phyloP scores from a whole-genome alignment of 1,140 invertebrate genomes.

The Heliconius himera region DNA sequence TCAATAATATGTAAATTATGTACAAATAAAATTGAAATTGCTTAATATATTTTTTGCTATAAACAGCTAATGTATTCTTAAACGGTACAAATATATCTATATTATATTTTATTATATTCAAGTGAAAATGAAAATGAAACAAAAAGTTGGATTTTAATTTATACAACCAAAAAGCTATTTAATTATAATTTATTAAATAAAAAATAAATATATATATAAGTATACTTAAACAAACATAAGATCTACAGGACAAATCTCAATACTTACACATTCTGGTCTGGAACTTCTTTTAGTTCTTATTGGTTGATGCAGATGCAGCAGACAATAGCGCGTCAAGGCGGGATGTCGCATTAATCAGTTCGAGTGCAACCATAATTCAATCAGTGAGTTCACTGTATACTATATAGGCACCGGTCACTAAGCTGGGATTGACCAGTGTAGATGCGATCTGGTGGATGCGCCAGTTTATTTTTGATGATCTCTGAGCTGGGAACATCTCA shows the following conservation, averaged over 20 bases:
- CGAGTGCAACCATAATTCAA: slow-evolving; percentile 77
- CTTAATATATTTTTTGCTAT: too few species aligned
- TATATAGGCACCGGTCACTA: slow-evolving; percentile 48
- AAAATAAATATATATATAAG: too few species aligned
- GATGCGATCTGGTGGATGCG: slow-evolving; percentile 49
- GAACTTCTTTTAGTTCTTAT: slow-evolving; percentile 54
- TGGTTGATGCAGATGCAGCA: slow-evolving; percentile 71
- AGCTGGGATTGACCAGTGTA: slow-evolving; percentile 59
- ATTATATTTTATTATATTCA: too few species aligned
- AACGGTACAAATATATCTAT: too few species aligned
- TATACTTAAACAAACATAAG: background rate
- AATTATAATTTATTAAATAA: too few species aligned
- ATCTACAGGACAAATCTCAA: slow-evolving; percentile 54
- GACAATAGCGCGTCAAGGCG: slow-evolving; percentile 76
- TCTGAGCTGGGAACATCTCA: background rate
- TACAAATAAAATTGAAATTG: too few species aligned
- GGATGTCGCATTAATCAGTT: slow-evolving; percentile 78
- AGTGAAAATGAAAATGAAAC: too few species aligned
- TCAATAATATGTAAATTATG: too few species aligned
- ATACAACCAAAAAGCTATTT: too few species aligned
- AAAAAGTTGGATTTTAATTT: too few species aligned
- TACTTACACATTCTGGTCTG: slow-evolving; percentile 50
- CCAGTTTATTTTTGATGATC: background rate
- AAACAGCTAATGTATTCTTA: too few species aligned
- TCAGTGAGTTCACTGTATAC: slow-evolving; percentile 43